These are phyloP conservation scores for Campaea margaritaria DNA, from an alignment of 2,888 invertebrate genomes.

Conservation along the genomic window DNA sequence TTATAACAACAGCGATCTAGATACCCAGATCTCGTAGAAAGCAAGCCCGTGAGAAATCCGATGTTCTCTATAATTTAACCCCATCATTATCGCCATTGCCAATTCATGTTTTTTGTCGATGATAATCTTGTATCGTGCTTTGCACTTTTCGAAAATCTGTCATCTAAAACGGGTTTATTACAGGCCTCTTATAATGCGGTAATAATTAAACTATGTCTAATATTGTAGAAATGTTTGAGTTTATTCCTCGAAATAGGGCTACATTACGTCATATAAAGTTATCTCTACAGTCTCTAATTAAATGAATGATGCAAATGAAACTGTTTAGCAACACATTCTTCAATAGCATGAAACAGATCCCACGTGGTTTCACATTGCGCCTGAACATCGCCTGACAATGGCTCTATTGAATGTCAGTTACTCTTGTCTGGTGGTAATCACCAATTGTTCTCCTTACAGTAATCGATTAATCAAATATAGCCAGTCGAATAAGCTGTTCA, in stretches of 20 bases:
- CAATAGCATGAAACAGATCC: constrained; percentile 46
- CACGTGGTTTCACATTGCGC: constrained; percentile 56
- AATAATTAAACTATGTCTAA: no score
- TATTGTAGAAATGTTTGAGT: background rate
- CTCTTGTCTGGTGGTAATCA: constrained; percentile 56
- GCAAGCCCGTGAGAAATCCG: constrained; percentile 43
- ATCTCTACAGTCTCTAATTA: constrained; percentile 27
- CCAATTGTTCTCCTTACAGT: constrained; percentile 56
- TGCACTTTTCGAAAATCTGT: background rate
- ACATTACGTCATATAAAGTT: constrained; percentile 17
- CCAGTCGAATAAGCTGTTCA: constrained; percentile 13
- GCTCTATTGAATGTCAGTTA: constrained; percentile 48
- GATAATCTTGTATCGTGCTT: background rate
- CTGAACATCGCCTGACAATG: constrained; percentile 56
- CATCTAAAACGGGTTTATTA: background rate
- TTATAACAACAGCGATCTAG: constrained; percentile 68
- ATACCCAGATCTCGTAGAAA: constrained; percentile 73
- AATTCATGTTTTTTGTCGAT: constrained; percentile 11
- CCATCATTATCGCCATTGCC: constrained; percentile 15
- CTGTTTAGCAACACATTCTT: constrained; percentile 40
- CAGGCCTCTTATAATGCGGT: no score
- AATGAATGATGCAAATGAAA: constrained; percentile 19
- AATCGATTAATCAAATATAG: constrained; percentile 30
- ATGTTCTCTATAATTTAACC: constrained; percentile 27
- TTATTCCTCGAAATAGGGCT: background rate